phyloP scores from a whole-genome alignment of 2,113 vertebrate genomes.

The Proterorhinus semilunaris region DNA sequence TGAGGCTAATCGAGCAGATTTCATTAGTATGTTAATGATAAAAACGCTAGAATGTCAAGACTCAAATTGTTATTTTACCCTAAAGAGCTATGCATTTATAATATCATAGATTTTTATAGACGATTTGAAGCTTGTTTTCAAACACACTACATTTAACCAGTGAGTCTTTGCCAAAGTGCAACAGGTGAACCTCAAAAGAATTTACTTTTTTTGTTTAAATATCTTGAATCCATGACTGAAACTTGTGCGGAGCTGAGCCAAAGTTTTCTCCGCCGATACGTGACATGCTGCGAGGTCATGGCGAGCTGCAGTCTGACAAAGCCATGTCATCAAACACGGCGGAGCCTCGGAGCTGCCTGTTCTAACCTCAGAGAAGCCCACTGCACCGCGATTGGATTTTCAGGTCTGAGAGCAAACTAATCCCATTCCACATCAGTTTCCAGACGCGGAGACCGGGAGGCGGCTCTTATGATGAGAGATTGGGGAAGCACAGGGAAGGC shows the following conservation, averaged over 20 bases:
- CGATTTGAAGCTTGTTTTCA: too few species aligned
- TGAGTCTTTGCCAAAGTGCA: too few species aligned
- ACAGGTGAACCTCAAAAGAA: background rate
- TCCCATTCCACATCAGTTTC: conserved; percentile 13
- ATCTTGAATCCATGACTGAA: background rate
- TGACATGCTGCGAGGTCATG: conserved; percentile 21
- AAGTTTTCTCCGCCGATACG: background rate
- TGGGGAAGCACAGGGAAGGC: background rate
- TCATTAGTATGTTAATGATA: too few species aligned
- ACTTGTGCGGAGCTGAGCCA: background rate
- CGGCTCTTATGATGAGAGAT: conserved; percentile 8
- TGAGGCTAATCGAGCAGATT: background rate
- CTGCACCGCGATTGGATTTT: conserved; percentile 14
- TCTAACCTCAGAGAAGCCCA: conserved; percentile 13
- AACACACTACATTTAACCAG: too few species aligned
- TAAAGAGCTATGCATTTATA: too few species aligned
- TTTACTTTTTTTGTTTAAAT: background rate
- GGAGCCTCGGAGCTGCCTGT: conserved; percentile 19
- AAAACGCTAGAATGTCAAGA: too few species aligned
- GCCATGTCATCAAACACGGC: conserved; percentile 20
- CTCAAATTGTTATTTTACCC: too few species aligned
- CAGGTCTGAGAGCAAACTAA: conserved; percentile 19
- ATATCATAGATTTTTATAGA: too few species aligned
- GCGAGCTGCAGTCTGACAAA: conserved; percentile 18
- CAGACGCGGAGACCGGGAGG: background rate